Evolutionary conservation across 2,113 vertebrate species (phyloP).

Genomic region (Upupa epops): DNA sequence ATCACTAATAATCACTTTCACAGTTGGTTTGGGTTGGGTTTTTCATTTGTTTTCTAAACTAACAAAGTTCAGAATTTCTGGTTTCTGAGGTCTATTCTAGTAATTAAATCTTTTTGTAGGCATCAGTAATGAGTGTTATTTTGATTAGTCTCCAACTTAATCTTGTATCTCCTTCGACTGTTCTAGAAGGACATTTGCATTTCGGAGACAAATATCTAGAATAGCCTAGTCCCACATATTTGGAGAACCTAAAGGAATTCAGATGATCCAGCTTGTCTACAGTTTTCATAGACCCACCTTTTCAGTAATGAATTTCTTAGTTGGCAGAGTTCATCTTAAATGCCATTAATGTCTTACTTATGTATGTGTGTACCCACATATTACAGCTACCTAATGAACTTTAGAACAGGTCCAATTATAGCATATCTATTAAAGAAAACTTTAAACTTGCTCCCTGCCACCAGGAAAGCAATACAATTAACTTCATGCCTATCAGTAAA

Average conservation of each 20-base stretch:
- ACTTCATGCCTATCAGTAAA: background rate
- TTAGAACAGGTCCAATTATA: background rate
- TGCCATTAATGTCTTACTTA: background rate
- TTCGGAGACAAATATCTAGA: background rate
- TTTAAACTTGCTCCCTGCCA: background rate
- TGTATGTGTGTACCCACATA: background rate
- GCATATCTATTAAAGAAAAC: background rate
- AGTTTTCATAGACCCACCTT: background rate
- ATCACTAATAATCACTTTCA: background rate
- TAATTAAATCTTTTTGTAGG: background rate
- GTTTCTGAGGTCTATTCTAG: background rate
- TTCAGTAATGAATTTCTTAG: background rate
- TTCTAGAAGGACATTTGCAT: background rate
- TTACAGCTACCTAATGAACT: background rate
- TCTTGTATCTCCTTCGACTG: background rate
- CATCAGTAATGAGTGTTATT: background rate
- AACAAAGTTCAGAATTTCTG: background rate
- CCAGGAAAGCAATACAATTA: background rate
- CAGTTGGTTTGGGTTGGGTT: background rate
- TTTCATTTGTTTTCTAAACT: background rate
- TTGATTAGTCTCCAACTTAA: background rate
- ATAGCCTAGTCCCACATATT: background rate
- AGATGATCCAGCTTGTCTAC: background rate
- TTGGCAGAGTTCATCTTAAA: background rate
- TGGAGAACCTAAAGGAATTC: background rate